Percentiles rank a stretch among this genome's conserved stretches.
Evolutionary conservation across 2,888 invertebrate genomes (phyloP).

Genomic region (Drosophila pegasa): DNA sequence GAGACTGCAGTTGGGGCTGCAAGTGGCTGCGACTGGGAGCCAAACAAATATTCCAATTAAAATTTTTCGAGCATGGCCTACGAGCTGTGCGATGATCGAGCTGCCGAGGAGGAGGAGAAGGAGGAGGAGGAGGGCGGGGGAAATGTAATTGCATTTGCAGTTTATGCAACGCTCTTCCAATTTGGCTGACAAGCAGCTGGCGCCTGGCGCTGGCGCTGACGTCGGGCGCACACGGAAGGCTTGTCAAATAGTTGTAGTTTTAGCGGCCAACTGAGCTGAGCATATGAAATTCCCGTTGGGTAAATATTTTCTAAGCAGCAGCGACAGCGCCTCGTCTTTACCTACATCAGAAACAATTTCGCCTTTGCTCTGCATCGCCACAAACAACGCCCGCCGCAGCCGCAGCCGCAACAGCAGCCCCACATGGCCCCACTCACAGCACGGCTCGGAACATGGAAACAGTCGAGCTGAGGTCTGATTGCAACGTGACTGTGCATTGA

Average conservation of each 20-base stretch:
- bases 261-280: constrained; percentile 13
- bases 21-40: not conserved
- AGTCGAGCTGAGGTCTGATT: constrained; percentile 18
- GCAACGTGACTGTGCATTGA: constrained; percentile 50
- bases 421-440: too few species aligned
- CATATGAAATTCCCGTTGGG: constrained; percentile 31
- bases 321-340: not conserved
- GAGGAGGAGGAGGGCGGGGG: not conserved
- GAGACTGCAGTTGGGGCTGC: too few species aligned
- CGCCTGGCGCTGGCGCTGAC: too few species aligned
- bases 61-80: constrained; percentile 3
- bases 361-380: not conserved
- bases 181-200: not conserved
- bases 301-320: constrained; percentile 20
- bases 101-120: not conserved
- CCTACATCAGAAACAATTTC: constrained; percentile 26
- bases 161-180: constrained; percentile 4
- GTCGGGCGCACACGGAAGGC: not conserved
- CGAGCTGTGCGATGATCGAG: not conserved
- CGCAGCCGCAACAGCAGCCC: too few species aligned
- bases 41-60: constrained; percentile 9
- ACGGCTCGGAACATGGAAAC: too few species aligned
- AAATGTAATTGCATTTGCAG: constrained; percentile 29
- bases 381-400: constrained; percentile 8
- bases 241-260: constrained; percentile 41